Evolutionary conservation across 1,140 invertebrate genomes (phyloP).

Genomic region (Calliphora vicina): DNA sequence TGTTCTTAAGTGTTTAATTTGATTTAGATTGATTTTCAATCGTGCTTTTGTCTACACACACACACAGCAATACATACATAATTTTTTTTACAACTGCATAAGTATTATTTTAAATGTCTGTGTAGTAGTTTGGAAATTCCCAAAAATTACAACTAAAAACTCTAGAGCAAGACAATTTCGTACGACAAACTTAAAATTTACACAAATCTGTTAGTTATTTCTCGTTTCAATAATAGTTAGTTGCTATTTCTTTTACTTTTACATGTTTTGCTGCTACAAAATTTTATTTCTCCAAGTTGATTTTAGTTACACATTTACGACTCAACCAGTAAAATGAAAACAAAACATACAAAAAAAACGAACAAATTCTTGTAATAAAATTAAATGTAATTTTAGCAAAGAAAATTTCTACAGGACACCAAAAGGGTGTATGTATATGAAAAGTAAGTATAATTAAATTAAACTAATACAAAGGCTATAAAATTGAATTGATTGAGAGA

Average conservation of each 20-base stretch:
- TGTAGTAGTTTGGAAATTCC: neutral
- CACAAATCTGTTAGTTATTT: neutral
- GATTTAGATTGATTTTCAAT: conserved; percentile 6
- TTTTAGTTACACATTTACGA: conserved; percentile 11
- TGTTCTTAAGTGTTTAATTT: conserved; percentile 6
- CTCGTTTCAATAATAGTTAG: neutral
- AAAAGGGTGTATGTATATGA: neutral
- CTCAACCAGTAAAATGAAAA: neutral
- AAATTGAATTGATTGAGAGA: neutral
- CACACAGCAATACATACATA: neutral
- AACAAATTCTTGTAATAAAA: neutral
- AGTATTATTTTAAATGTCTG: neutral
- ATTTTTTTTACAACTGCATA: neutral
- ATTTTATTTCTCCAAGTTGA: too few relatives aligned
- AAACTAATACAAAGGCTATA: neutral
- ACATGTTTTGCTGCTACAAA: neutral
- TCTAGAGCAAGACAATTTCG: neutral
- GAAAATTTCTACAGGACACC: neutral
- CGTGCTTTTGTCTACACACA: neutral
- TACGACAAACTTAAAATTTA: neutral
- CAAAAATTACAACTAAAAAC: neutral
- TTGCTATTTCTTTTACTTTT: too few relatives aligned
- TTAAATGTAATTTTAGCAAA: neutral
- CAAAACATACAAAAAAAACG: neutral
- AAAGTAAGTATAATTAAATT: neutral